A percentile compares a stretch with the other conserved stretches of the same genome.
These are phyloP conservation scores for Trachurus trachurus DNA, from an alignment of 2,797 vertebrate species.

Conservation along the genomic window DNA sequence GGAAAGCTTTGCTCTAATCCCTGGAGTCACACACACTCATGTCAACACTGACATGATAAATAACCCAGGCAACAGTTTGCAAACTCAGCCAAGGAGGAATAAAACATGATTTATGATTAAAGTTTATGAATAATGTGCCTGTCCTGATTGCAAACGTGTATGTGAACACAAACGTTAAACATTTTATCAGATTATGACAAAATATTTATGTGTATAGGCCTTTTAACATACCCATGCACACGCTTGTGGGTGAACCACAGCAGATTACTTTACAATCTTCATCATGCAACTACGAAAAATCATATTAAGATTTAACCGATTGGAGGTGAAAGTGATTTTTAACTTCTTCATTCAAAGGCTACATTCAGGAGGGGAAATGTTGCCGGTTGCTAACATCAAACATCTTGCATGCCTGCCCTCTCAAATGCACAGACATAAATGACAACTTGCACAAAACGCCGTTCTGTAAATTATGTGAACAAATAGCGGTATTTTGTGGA, in stretches of 20 bases:
- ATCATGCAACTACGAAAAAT: neutral
- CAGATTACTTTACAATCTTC: neutral
- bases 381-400: neutral
- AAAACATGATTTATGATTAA: neutral
- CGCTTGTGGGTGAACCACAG: neutral
- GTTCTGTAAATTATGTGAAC: neutral
- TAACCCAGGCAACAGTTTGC: conserved; percentile 45
- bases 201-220: neutral
- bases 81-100: conserved; percentile 26
- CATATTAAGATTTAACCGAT: neutral
- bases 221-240: neutral
- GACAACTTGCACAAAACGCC: no score
- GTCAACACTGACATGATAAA: conserved; percentile 67
- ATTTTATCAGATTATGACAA: neutral
- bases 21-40: conserved; percentile 60
- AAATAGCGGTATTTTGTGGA: conserved; percentile 8
- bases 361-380: neutral
- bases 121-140: neutral
- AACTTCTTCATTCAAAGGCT: conserved; percentile 48
- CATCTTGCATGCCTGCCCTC: neutral
- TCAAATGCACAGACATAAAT: neutral
- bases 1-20: conserved; percentile 76
- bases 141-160: neutral
- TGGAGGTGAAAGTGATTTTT: conserved; percentile 30
- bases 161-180: neutral